These are phyloP conservation scores for Macrophya annulata DNA, from an alignment of 2,888 invertebrate genomes.

Conservation along the genomic window DNA sequence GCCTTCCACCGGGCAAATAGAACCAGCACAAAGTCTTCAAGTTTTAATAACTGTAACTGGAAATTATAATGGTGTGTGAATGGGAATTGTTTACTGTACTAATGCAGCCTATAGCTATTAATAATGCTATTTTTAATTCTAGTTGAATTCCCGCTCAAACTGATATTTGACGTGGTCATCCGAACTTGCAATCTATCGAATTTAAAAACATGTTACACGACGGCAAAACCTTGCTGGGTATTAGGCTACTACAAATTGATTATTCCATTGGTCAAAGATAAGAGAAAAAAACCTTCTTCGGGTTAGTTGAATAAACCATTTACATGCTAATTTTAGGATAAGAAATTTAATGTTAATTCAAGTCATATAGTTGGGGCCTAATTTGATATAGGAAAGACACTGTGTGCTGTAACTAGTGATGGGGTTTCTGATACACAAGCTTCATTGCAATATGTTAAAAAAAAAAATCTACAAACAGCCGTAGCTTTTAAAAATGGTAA, in stretches of 20 bases:
- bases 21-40: constrained; percentile 75
- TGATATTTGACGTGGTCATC: constrained; percentile 68
- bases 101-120: not conserved
- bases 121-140: constrained; percentile 48
- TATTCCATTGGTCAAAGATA: not conserved
- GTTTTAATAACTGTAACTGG: constrained; percentile 66
- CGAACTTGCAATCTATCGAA: not conserved
- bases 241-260: constrained; percentile 17
- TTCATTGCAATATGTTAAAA: not conserved
- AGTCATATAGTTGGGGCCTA: not conserved
- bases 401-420: too few relatives aligned
- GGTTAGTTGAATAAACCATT: constrained; percentile 9
- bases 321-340: not conserved
- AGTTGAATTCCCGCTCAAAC: constrained; percentile 65
- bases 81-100: not conserved
- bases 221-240: constrained; percentile 18
- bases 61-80: constrained; percentile 63
- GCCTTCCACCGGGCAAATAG: constrained; percentile 78
- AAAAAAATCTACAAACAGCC: not conserved
- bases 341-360: not conserved
- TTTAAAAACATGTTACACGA: not conserved
- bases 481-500: not conserved
- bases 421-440: not conserved
- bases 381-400: not conserved
- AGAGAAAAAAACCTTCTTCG: not conserved